Conservation (phyloP, 2,888 invertebrate species). For the Dromius quadrimaculatus region DNA sequence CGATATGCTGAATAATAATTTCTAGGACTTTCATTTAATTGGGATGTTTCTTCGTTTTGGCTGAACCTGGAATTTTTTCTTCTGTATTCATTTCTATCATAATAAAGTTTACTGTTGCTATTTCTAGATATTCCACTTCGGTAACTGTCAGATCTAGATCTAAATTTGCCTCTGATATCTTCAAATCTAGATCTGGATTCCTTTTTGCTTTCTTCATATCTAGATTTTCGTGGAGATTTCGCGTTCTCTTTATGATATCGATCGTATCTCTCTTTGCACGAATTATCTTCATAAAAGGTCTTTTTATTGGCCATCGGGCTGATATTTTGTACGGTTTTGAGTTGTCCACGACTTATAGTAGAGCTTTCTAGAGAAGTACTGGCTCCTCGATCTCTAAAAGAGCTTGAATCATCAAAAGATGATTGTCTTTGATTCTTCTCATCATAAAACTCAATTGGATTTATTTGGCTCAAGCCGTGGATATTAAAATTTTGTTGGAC, state of each 20-base stretch:
- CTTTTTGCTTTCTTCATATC: too few relatives aligned
- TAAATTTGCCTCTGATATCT: background rate
- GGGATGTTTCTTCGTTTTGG: background rate
- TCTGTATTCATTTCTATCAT: too few relatives aligned
- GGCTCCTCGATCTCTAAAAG: slow-evolving; percentile 19
- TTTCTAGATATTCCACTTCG: too few relatives aligned
- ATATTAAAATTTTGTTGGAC: slow-evolving; percentile 38
- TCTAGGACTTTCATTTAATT: background rate
- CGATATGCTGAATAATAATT: background rate
- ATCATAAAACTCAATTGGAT: slow-evolving; percentile 55
- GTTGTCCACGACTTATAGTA: background rate
- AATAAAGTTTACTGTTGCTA: too few relatives aligned
- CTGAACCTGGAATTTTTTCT: too few relatives aligned
- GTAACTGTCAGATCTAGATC: slow-evolving; percentile 28
- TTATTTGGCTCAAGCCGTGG: slow-evolving; percentile 55
- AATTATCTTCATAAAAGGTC: too few relatives aligned
- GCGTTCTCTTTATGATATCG: background rate
- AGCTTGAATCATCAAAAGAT: background rate
- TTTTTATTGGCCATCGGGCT: background rate
- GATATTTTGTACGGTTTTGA: slow-evolving; percentile 1
- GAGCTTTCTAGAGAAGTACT: too few relatives aligned
- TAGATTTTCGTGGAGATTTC: background rate
- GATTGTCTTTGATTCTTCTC: background rate
- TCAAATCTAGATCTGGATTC: too few relatives aligned
- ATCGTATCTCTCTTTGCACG: background rate